Conservation (phyloP, 2,113 vertebrate genomes). For the Polyodon spathula region DNA sequence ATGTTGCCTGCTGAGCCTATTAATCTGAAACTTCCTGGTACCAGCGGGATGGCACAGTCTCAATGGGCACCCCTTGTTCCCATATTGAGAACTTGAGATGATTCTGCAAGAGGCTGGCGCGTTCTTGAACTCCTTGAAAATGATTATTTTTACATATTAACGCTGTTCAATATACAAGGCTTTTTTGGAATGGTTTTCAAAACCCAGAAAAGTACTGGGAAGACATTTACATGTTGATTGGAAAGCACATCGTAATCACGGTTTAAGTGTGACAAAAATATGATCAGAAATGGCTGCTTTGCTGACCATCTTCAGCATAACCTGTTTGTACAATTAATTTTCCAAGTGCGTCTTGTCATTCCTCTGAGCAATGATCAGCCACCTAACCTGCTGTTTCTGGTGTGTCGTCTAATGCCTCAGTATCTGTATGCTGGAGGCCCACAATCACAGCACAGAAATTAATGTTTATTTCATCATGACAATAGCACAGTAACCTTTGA, state of each 20-base stretch:
- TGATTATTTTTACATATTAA: no score
- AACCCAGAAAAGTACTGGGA: no score
- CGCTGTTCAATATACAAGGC: no score
- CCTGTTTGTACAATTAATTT: slow-evolving; percentile 10
- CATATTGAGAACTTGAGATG: slow-evolving; percentile 31
- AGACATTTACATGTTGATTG: no score
- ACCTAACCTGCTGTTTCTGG: slow-evolving; percentile 34
- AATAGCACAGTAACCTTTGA: slow-evolving; percentile 73
- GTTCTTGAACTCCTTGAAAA: slow-evolving; percentile 11
- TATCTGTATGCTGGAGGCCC: slow-evolving; percentile 30
- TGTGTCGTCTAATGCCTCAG: slow-evolving; percentile 36
- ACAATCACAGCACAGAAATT: slow-evolving; percentile 40
- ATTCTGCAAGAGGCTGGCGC: slow-evolving; percentile 16
- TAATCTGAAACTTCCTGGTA: slow-evolving; percentile 39
- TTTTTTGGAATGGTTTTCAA: no score
- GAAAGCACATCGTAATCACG: no score
- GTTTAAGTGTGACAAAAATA: no score
- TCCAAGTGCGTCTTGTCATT: slow-evolving; percentile 25
- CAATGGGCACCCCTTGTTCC: slow-evolving; percentile 39
- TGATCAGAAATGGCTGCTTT: background rate
- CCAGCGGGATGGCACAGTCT: slow-evolving; percentile 26
- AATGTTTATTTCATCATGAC: slow-evolving; percentile 60
- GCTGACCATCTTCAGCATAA: background rate
- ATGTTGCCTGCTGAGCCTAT: slow-evolving; percentile 41
- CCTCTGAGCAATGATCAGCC: slow-evolving; percentile 43